Evolutionary conservation across 2,113 vertebrate species (phyloP), one percentile per base, ranked within the genome.

Genomic region (Lampris megalopsis): DNA sequence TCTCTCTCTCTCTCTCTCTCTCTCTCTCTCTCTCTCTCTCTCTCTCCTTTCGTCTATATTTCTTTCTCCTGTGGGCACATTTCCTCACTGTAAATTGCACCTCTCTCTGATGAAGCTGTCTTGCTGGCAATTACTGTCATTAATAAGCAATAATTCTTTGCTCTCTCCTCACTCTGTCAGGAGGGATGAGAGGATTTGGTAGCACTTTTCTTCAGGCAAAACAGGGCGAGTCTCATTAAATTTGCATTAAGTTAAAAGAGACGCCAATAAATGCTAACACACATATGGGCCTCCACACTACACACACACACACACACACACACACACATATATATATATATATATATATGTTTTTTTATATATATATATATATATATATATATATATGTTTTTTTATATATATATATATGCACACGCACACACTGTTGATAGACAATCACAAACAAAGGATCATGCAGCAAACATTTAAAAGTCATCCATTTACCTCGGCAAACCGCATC

Each of bases 81-180:
- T 41, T 54, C 67, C 6, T 69, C 50, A 7, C 35, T 69, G 49
- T 76, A 59, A 66, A 73, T 62, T 63, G 60, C 64, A 69, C 38
- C 56, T 66, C 65, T 60, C 45, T 63, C 11, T 59, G 47, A 71
- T 36, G 62, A 45, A 13, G 58, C 54, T 47, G n/a, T 69, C 47
- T 58, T 69, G 41, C 68, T 35, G 36, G 90, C 92, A 91, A 90
- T 95, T 91, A 92, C 86, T 91, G 80, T 90, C 85, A 91, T 94
- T 94, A 95, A 93, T 90, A 91, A 94, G 91, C 90, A 93, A 92
- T 92, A 92, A 93, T 93, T 94, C 88, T 92, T 81, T 82, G 73
- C 63, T 91, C 87, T 81, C 77, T 90, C 82, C 71, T 74, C 87
- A 42, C 83, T 87, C 86, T 53, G 85, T 89, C 84, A 90, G 91